Evolutionary conservation across 2,888 invertebrate genomes (phyloP).

Genomic region (Euclidia mi): DNA sequence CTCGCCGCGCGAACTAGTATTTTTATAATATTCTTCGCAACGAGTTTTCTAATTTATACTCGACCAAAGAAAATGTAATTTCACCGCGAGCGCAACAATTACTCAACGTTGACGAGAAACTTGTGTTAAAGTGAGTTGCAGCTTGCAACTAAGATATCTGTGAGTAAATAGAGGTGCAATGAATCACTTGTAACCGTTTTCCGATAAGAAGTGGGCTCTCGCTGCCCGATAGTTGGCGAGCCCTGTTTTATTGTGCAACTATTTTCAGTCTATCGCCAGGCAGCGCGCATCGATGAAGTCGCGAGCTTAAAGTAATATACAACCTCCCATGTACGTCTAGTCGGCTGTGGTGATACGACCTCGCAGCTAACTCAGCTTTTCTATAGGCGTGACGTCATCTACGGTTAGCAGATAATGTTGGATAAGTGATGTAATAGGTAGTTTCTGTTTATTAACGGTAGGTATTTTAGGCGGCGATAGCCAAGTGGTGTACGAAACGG

Average conservation of each 20-base stretch:
- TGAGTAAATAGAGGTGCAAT: constrained; percentile 81
- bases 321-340: constrained; percentile 61
- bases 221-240: constrained; percentile 74
- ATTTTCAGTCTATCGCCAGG: constrained; percentile 85
- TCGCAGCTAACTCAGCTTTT: too few species aligned
- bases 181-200: constrained; percentile 86
- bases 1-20: too few species aligned
- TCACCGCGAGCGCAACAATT: not conserved
- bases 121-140: constrained; percentile 43
- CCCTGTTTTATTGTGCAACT: constrained; percentile 87
- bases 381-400: too few species aligned
- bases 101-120: constrained; percentile 23
- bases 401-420: too few species aligned
- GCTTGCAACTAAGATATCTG: constrained; percentile 66
- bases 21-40: not conserved
- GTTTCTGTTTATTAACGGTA: too few species aligned
- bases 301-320: constrained; percentile 82
- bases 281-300: constrained; percentile 86
- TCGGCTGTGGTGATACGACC: constrained; percentile 11
- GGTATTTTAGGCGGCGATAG: too few species aligned
- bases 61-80: constrained; percentile 4
- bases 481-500: too few species aligned
- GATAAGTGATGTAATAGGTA: too few species aligned
- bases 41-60: constrained; percentile 3
- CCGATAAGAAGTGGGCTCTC: constrained; percentile 59